Conservation (phyloP, 2,113 vertebrate species). For the Nymphicus hollandicus region DNA sequence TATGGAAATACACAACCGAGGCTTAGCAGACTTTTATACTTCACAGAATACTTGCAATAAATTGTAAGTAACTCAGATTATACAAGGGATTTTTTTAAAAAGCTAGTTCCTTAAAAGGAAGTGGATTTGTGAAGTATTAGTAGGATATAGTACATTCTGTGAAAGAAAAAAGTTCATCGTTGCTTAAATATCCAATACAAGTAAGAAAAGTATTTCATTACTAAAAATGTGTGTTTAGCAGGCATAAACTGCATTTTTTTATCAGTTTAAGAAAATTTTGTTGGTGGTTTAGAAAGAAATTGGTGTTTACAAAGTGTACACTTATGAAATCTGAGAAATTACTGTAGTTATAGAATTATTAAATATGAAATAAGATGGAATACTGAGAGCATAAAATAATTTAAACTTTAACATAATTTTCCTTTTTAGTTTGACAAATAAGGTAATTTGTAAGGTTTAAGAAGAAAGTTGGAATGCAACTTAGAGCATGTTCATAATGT, state of each 20-base stretch:
- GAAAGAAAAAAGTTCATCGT: conserved; percentile 65
- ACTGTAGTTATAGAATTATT: conserved; percentile 75
- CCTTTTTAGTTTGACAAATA: conserved; percentile 79
- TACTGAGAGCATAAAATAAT: conserved; percentile 79
- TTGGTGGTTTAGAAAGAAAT: conserved; percentile 78
- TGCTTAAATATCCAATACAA: conserved; percentile 73
- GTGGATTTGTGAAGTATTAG: conserved; percentile 80
- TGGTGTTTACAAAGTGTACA: conserved; percentile 79
- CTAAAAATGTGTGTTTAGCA: conserved; percentile 75
- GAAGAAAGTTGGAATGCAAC: conserved; percentile 87
- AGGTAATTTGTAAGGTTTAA: conserved; percentile 83
- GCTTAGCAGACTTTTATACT: conserved; percentile 66
- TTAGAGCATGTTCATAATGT: conserved; percentile 93
- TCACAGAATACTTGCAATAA: conserved; percentile 72
- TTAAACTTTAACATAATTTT: conserved; percentile 80
- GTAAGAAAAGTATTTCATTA: conserved; percentile 71
- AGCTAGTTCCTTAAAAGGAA: conserved; percentile 67
- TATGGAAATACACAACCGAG: conserved; percentile 60
- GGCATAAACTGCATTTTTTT: conserved; percentile 77
- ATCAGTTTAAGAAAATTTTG: conserved; percentile 70
- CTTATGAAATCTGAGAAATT: conserved; percentile 74
- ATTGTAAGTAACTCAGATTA: conserved; percentile 68
- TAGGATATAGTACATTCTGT: conserved; percentile 73
- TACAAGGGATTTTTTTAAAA: conserved; percentile 37
- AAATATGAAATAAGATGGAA: conserved; percentile 78